Evolutionary conservation across 2,888 invertebrate genomes (phyloP), one percentile per base, ranked within the genome.

Genomic region (Phengaris arion): DNA sequence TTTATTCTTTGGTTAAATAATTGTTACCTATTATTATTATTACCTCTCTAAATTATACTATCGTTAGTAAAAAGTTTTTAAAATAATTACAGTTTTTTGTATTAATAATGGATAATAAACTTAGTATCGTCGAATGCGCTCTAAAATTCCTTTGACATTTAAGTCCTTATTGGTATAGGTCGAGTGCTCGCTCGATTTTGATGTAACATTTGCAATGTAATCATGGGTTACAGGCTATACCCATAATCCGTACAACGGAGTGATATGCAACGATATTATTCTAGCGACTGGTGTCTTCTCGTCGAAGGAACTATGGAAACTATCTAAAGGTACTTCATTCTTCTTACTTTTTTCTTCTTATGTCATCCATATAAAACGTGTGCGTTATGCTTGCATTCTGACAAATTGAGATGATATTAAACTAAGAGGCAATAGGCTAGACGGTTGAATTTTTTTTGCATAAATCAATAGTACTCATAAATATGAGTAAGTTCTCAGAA

Each of bases 261-360:
- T 99, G 92, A 97, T 98, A 94, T 98, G 98, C 96, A 98, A 98
- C 95, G 98, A 99, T 95, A 99, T 99, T 94, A 99, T 99, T 94
- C 96, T 98, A 96, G 99, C 99, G 89, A 99, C 99, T 87, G 99
- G 99, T 91, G 99, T 99, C 93, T 99, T 99, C 96, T 98, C 99
- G 86, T 99, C 99, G 87, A 98, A 98, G 95, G 99, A 99, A 95
- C 96, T 99, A 93, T 98, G 99, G 97, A 97, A 98, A 95, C 96
- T 99, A 91, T 99, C 99, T 86, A 98, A 98, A 97, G 97, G 98
- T 98, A 95, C 79, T 76, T 79, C 35, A 57, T 64, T 74, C 69
- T 64, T 74, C 51, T 64, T 74, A 74, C 15, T 75, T 75, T 78
- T 64, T 45, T 45, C 35, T 64, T 35, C 10, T 10, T 22, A 22